Conservation (phyloP, 2,113 vertebrate genomes). For the Tauraco erythrolophus region DNA sequence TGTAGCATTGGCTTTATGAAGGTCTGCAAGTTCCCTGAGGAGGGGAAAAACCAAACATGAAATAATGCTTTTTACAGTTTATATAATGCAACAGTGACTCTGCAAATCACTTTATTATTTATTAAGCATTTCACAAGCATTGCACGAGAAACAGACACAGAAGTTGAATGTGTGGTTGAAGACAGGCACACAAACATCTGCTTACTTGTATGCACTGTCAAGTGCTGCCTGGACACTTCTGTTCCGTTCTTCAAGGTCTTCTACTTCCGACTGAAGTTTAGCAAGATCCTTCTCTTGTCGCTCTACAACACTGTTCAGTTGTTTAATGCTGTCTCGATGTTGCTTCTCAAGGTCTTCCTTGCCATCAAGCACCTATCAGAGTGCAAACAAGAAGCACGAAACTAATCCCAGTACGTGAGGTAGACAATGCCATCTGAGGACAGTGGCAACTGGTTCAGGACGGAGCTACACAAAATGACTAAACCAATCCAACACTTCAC, state of each 20-base stretch:
- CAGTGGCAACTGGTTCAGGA: neutral
- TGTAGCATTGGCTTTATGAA: conserved; percentile 92
- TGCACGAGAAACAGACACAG: neutral
- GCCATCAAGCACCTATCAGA: conserved; percentile 88
- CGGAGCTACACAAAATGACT: neutral
- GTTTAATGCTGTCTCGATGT: conserved; percentile 95
- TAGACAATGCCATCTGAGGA: neutral
- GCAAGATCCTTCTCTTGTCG: conserved; percentile 89
- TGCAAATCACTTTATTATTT: neutral
- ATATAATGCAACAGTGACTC: neutral
- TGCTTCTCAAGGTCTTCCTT: conserved; percentile 97
- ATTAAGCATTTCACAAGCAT: neutral
- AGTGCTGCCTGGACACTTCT: conserved; percentile 91
- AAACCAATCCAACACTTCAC: neutral
- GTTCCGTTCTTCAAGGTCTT: conserved; percentile 90
- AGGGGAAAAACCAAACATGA: neutral
- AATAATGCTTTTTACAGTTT: neutral
- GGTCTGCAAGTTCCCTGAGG: conserved; percentile 91
- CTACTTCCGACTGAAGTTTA: conserved; percentile 80
- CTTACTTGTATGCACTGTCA: conserved; percentile 91
- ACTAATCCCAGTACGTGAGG: neutral
- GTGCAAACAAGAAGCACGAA: neutral
- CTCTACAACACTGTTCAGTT: conserved; percentile 89
- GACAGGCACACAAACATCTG: neutral
- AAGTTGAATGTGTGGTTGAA: neutral